Evolutionary conservation across 2,888 invertebrate genomes (phyloP).

Genomic region (Ischnus inquisitorius): DNA sequence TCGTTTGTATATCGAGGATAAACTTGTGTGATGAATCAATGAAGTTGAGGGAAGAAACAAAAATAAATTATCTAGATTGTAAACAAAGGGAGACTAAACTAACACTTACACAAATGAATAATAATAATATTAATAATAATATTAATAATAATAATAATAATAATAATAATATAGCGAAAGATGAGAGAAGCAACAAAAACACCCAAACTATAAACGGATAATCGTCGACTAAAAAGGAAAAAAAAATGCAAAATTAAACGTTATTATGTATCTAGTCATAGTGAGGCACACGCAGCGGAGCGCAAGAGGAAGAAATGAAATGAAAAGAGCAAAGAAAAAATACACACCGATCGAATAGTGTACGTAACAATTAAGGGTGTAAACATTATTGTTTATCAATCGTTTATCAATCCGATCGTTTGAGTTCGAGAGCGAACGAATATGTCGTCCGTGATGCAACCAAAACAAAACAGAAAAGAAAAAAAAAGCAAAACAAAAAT

Average conservation of each 20-base stretch:
- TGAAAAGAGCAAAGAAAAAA: background rate
- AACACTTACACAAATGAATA: background rate
- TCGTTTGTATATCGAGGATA: conserved; percentile 62
- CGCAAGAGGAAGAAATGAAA: conserved; percentile 36
- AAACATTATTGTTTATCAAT: conserved; percentile 53
- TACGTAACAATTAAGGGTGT: conserved; percentile 70
- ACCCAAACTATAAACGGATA: conserved; percentile 23
- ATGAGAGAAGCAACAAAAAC: conserved; percentile 16
- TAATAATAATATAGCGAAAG: background rate
- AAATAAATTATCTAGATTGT: conserved; percentile 17
- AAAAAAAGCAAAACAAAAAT: conserved; percentile 44
- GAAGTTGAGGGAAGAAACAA: conserved; percentile 19
- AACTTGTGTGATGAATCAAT: conserved; percentile 25
- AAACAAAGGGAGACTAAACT: conserved; percentile 30
- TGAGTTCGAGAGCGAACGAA: conserved; percentile 27
- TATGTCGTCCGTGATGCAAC: conserved; percentile 8
- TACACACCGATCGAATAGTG: conserved; percentile 67
- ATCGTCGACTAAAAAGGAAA: conserved; percentile 70
- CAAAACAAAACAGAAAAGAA: background rate
- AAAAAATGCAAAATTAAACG: conserved; percentile 75
- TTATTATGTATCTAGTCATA: conserved; percentile 82
- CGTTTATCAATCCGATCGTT: conserved; percentile 18
- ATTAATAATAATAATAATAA: conserved; percentile 11
- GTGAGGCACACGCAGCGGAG: conserved; percentile 71
- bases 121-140: conserved; percentile 1